phyloP scores from a whole-genome alignment of 2,113 vertebrate genomes.

The Bucco capensis region DNA sequence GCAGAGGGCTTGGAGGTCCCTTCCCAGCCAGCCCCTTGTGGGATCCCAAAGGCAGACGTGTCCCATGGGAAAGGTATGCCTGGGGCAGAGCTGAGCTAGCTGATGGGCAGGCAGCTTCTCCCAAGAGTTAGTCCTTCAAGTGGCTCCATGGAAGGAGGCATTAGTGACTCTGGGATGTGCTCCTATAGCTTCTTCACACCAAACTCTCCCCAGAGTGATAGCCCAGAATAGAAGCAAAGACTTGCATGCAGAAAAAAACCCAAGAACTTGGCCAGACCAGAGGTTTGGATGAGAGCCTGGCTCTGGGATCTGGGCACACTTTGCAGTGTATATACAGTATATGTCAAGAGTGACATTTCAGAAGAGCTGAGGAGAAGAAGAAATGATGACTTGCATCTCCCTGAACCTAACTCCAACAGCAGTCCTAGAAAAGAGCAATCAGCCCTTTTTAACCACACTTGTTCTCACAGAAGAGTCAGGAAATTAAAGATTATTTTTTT shows the following conservation, averaged over 20 bases:
- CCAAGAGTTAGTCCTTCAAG: neutral
- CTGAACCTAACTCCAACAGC: neutral
- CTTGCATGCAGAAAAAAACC: neutral
- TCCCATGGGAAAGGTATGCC: neutral
- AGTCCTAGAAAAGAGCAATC: conserved; percentile 63
- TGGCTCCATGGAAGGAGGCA: neutral
- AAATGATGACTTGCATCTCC: conserved; percentile 61
- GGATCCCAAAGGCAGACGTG: neutral
- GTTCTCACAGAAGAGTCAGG: conserved; percentile 61
- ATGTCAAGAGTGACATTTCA: conserved; percentile 54
- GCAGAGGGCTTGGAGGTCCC: too few relatives aligned
- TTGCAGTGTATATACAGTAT: conserved; percentile 52
- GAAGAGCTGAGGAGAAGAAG: conserved; percentile 42
- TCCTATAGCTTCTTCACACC: neutral
- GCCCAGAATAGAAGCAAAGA: neutral
- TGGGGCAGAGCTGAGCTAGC: neutral
- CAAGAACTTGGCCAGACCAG: conserved; percentile 51
- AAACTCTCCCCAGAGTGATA: neutral
- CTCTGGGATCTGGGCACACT: conserved; percentile 49
- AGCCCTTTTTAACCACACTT: conserved; percentile 60
- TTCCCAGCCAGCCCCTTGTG: too few relatives aligned
- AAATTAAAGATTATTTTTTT: conserved; percentile 42
- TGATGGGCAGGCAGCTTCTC: neutral
- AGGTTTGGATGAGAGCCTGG: conserved; percentile 53
- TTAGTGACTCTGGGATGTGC: neutral